These are phyloP conservation scores for Zapornia atra DNA, from an alignment of 2,113 vertebrate species.

Conservation along the genomic window DNA sequence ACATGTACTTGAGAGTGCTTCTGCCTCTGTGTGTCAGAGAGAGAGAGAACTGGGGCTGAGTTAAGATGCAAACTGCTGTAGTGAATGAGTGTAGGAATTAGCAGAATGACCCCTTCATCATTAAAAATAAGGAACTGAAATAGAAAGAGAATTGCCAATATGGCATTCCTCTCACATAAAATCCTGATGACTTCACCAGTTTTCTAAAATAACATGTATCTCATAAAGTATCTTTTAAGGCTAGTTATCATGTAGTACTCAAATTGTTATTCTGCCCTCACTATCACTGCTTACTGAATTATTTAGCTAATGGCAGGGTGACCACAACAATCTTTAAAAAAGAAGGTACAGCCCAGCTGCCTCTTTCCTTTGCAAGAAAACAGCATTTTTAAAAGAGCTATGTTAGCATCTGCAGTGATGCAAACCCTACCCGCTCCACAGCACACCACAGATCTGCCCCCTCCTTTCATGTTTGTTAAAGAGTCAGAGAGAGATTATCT, in stretches of 20 bases:
- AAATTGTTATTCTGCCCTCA: not conserved
- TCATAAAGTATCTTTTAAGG: constrained; percentile 5
- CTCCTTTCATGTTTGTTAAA: not conserved
- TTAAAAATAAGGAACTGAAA: constrained; percentile 23
- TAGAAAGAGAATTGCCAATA: not conserved
- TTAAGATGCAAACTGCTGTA: not conserved
- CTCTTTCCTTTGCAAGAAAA: not conserved
- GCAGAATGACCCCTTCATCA: not conserved
- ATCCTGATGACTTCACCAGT: not conserved
- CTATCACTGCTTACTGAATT: constrained; percentile 27
- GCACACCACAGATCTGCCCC: not conserved
- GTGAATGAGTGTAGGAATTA: not conserved
- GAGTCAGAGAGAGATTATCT: not conserved
- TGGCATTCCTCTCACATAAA: not conserved
- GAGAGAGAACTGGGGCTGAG: not conserved
- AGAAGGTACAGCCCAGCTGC: not conserved
- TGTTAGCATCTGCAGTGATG: not conserved
- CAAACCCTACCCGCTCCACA: not conserved
- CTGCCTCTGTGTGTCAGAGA: not conserved
- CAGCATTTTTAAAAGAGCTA: not conserved
- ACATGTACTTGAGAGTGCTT: constrained; percentile 12
- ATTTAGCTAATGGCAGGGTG: not conserved
- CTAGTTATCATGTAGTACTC: not conserved
- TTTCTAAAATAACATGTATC: not conserved
- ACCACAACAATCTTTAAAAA: not conserved